Evolutionary conservation across 1,140 invertebrate genomes (phyloP).

Genomic region (Dufourea novaeangliae): DNA sequence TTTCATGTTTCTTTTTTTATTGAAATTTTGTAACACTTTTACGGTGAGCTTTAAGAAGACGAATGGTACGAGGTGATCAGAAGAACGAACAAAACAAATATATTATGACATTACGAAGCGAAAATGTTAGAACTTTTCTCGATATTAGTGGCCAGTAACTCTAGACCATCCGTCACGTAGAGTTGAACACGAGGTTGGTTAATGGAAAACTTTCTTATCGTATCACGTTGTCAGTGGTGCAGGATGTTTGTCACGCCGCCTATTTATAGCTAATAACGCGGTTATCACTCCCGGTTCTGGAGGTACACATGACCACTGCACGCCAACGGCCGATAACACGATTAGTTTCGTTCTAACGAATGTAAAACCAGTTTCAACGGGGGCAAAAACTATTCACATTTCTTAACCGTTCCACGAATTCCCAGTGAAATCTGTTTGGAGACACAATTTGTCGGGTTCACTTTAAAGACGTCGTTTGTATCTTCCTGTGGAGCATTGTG

Average conservation of each 20-base stretch:
- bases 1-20: too few species aligned
- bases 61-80: not conserved
- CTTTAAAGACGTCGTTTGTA: conserved; percentile 3
- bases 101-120: too few species aligned
- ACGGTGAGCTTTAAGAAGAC: not conserved
- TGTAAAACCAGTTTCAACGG: not conserved
- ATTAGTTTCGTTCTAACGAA: not conserved
- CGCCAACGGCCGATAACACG: conserved; percentile 26
- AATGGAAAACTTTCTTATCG: conserved; percentile 37
- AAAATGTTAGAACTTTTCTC: too few species aligned
- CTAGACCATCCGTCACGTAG: not conserved
- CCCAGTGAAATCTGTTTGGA: not conserved
- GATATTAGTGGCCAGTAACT: too few species aligned
- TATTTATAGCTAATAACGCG: conserved; percentile 41
- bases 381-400: not conserved
- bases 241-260: conserved; percentile 16
- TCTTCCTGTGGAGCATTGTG: not conserved
- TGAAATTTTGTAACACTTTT: not conserved
- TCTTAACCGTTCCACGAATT: not conserved
- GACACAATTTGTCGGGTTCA: conserved; percentile 10
- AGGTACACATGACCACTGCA: conserved; percentile 24
- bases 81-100: not conserved
- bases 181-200: not conserved
- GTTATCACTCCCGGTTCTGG: conserved; percentile 21
- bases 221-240: conserved; percentile 8